A percentile compares a stretch with the other conserved stretches of the same genome.
Evolutionary conservation across 2,113 vertebrate species (phyloP).

Genomic region (Gallinago paraguaiae): DNA sequence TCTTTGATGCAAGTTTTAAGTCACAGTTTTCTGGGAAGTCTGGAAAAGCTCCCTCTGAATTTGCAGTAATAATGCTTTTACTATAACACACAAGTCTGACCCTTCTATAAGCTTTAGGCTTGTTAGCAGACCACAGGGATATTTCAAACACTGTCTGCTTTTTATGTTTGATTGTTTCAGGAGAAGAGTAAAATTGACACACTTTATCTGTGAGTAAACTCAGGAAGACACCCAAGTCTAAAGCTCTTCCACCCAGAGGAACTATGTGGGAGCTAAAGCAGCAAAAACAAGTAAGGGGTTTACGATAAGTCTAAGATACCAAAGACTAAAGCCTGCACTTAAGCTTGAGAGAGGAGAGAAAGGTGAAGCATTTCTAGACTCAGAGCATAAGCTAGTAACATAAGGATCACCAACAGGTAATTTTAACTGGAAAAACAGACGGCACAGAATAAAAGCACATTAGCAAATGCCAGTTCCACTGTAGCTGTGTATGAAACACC

Average conservation of each 20-base stretch:
- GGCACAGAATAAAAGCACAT: background rate
- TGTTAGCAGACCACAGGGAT: background rate
- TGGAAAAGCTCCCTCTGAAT: background rate
- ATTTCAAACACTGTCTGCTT: background rate
- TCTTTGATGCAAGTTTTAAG: background rate
- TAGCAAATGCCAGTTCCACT: background rate
- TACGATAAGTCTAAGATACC: background rate
- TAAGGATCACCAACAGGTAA: background rate
- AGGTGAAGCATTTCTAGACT: background rate
- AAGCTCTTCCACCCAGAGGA: background rate
- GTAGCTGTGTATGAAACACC: background rate
- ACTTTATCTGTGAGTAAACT: background rate
- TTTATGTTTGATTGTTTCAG: background rate
- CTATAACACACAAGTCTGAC: background rate
- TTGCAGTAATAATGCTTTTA: background rate
- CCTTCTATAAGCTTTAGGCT: background rate
- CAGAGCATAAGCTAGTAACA: background rate
- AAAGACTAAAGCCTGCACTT: background rate
- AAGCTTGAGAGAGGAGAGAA: background rate
- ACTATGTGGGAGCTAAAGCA: background rate
- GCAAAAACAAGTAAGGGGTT: background rate
- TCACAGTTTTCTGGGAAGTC: background rate
- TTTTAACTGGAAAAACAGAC: background rate
- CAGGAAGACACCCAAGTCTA: background rate
- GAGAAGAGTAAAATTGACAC: background rate